Percentiles rank a stretch among this genome's conserved stretches.
These are phyloP conservation scores for Tapera naevia DNA, from an alignment of 2,797 vertebrate species.

Conservation along the genomic window DNA sequence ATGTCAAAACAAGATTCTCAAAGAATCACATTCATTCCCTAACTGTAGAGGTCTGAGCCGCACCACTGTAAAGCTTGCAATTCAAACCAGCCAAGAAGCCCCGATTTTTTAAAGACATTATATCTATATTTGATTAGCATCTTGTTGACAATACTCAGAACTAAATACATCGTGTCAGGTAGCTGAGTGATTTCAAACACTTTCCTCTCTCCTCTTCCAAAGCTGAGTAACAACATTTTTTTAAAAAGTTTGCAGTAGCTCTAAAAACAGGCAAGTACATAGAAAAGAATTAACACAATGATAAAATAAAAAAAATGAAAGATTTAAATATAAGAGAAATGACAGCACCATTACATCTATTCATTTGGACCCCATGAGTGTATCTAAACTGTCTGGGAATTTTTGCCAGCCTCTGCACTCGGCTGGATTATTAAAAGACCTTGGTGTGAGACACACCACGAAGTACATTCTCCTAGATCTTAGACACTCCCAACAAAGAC, in stretches of 20 bases:
- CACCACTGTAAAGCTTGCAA: not conserved
- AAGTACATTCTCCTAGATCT: not conserved
- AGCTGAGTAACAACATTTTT: not conserved
- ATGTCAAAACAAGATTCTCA: not conserved
- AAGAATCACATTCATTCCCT: not conserved
- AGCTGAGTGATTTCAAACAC: not conserved
- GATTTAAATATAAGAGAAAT: not conserved
- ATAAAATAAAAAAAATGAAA: not conserved
- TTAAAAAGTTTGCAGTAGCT: not conserved
- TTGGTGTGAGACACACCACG: not conserved
- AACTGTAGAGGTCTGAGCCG: not conserved
- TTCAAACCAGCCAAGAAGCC: not conserved
- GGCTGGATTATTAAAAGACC: not conserved
- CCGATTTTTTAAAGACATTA: not conserved
- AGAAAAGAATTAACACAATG: not conserved
- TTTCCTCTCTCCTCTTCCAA: not conserved
- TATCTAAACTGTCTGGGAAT: not conserved
- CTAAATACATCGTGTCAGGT: not conserved
- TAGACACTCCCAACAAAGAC: fast-evolving
- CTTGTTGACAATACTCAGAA: not conserved
- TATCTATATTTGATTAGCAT: not conserved
- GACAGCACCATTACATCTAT: not conserved
- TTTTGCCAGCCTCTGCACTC: not conserved
- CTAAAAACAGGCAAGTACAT: not conserved
- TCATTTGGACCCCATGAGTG: not conserved